These are phyloP conservation scores for Pycnonotus jocosus DNA, from an alignment of 2,113 vertebrate genomes.

Conservation along the genomic window DNA sequence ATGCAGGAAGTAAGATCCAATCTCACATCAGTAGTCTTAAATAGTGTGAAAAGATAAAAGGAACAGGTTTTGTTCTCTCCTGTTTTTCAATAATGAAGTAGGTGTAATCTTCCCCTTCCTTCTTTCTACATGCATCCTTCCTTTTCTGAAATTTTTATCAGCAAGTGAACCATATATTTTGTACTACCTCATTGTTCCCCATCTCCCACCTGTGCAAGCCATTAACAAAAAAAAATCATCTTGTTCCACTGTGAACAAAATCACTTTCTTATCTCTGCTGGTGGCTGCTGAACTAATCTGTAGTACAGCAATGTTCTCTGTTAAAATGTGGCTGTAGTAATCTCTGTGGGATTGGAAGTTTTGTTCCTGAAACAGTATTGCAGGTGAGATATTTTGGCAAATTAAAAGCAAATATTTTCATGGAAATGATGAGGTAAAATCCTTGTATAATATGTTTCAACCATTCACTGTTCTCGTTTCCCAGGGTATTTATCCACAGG, in stretches of 20 bases:
- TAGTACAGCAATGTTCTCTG: not conserved
- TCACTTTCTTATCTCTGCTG: not conserved
- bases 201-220: not conserved
- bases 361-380: not conserved
- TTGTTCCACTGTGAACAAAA: not conserved
- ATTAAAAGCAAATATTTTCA: constrained; percentile 14
- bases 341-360: not conserved
- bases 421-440: constrained; percentile 1
- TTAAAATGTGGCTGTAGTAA: not conserved
- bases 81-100: not conserved
- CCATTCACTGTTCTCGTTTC: not conserved
- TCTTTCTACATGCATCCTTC: not conserved
- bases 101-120: not conserved
- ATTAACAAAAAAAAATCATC: not conserved
- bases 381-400: not conserved
- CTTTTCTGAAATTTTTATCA: constrained; percentile 1
- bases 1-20: not conserved
- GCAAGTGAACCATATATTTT: not conserved
- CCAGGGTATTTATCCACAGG: not conserved
- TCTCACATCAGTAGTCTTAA: not conserved
- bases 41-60: not conserved
- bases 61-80: not conserved
- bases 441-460: not conserved
- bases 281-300: constrained; percentile 15
- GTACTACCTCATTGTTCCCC: not conserved